Percentiles rank a stretch among this genome's conserved stretches.
Evolutionary conservation across 2,113 vertebrate genomes (phyloP).

Genomic region (Pangasianodon gigas): DNA sequence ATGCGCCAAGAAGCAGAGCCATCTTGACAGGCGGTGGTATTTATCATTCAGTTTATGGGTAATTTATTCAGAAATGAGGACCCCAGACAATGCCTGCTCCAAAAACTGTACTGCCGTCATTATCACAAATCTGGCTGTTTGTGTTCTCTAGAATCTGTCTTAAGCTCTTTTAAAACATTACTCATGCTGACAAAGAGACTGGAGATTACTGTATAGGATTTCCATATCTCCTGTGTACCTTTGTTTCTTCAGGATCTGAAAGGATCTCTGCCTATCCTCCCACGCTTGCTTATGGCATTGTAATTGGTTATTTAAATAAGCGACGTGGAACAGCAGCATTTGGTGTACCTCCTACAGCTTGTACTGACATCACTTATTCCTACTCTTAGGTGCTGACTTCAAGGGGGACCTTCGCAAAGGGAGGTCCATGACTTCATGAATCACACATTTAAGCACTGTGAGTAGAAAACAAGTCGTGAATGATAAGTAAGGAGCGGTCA

Average conservation of each 20-base stretch:
- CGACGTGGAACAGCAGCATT: neutral
- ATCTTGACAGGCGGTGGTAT: neutral
- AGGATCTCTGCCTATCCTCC: neutral
- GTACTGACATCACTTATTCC: conserved; percentile 30
- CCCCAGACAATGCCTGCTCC: neutral
- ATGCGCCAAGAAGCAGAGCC: neutral
- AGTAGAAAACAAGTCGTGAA: conserved; percentile 10
- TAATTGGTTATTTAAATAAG: conserved; percentile 18
- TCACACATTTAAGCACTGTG: conserved; percentile 31
- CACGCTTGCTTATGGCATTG: neutral
- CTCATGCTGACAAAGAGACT: neutral
- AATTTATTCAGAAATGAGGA: conserved; percentile 27
- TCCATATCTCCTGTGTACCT: conserved; percentile 6
- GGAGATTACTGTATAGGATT: conserved; percentile 21
- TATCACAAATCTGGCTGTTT: neutral
- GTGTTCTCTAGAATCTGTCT: neutral
- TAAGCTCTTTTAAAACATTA: neutral
- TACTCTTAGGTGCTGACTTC: conserved; percentile 1
- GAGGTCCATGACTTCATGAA: conserved; percentile 5
- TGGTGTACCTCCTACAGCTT: conserved; percentile 15
- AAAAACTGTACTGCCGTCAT: neutral
- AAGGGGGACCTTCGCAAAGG: conserved; percentile 11
- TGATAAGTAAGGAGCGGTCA: neutral
- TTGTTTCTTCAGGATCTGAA: conserved; percentile 19
- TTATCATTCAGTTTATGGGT: neutral